Evolutionary conservation across 64 coral and sea anemone species (phyloP), one percentile per base, ranked within the genome.

Genomic region (Porites lutea): DNA sequence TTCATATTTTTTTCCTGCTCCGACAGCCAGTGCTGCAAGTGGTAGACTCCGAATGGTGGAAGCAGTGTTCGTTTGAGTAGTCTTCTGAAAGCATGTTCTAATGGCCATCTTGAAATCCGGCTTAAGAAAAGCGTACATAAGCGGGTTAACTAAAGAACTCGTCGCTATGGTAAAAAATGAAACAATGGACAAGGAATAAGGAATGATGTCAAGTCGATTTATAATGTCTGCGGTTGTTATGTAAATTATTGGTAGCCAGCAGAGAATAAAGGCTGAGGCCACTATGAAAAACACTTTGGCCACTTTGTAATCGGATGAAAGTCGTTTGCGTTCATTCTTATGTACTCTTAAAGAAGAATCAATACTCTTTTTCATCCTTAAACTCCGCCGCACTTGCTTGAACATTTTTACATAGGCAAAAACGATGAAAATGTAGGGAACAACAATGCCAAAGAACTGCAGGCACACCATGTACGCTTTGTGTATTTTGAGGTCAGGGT

Each of bases 91-190:
- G 50, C 52, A 78, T 8, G 48, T 57, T 51, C 50, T 0, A 20
- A 91, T 91, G 15, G 78, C 58, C 44, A 27, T 52, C 16, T 65
- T 71, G 79, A 95, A 88, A 87, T 95, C 94, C 12, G 94, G 94
- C 65, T 95, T 95, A 63, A 92, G 72, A 58, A 95, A 95, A 11
- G 83, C 88, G 82, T 92, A 95, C 18, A 92, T 83, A 7, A 95
- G 19, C 4, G 94, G 89, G 54, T 95, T 92, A 0, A 95, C 59
- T 9, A 95, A 18, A 8, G 94, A 95, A 18, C 94, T 79, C n/a
- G 87, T 46, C 2, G 90, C 83, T 52, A 95, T 75, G 15, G 58
- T 87, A 54, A 95, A 79, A 57, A 88, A 88, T 4, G 94, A 92
- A 63, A 92, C 63, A 9, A 52, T 76, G 18, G 54, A 8, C 14